Evolutionary conservation across 2,113 vertebrate genomes (phyloP).

Genomic region (Lepisosteus oculatus): DNA sequence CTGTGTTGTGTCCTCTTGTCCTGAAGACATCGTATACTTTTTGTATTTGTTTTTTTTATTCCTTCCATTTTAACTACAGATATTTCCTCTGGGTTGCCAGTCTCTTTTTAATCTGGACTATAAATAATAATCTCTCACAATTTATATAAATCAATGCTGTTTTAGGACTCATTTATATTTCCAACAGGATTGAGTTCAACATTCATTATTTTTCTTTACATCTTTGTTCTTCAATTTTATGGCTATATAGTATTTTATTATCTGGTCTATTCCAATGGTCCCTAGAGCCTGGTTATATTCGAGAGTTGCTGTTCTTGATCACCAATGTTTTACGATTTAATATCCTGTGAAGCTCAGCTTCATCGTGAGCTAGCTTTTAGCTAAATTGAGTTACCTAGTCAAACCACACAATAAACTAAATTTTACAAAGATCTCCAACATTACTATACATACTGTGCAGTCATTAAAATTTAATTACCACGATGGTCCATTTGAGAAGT

Average conservation of each 20-base stretch:
- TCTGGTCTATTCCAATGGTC: constrained; percentile 1
- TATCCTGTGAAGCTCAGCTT: neutral
- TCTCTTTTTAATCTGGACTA: no score
- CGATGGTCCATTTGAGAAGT: constrained; percentile 7
- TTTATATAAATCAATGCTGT: no score
- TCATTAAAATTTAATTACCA: constrained; percentile 30
- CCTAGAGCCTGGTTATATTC: neutral
- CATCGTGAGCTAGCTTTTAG: constrained; percentile 6
- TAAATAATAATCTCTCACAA: no score
- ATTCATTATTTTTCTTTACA: constrained; percentile 5
- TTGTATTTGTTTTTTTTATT: no score
- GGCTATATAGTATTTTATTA: neutral
- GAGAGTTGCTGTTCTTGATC: constrained; percentile 2
- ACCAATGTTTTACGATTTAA: neutral
- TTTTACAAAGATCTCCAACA: constrained; percentile 9
- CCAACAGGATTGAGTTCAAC: neutral
- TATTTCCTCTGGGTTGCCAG: no score
- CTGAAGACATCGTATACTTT: no score
- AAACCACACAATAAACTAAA: neutral
- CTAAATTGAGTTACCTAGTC: constrained; percentile 19
- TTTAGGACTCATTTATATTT: neutral
- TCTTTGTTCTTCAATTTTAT: neutral
- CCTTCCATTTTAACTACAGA: no score
- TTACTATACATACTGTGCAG: neutral
- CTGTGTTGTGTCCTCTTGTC: no score